These are phyloP conservation scores for Eupsittula cactorum DNA, from an alignment of 2,113 vertebrate genomes.

Conservation along the genomic window DNA sequence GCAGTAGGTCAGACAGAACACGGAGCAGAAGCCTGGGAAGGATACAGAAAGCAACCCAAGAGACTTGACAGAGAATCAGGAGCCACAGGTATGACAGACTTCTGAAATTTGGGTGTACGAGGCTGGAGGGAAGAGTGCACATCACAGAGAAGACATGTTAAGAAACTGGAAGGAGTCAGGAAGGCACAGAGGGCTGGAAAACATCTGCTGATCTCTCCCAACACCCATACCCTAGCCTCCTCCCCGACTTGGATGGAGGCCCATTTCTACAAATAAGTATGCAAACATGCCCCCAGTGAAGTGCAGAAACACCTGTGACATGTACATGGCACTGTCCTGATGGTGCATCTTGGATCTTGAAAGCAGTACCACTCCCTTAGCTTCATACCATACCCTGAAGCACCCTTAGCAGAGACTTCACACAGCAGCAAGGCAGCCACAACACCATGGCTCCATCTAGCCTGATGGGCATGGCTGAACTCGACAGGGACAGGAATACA, in stretches of 20 bases:
- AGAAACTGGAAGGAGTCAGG: not conserved
- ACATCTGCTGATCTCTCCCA: not conserved
- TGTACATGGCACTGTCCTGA: not conserved
- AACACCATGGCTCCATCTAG: fast-evolving
- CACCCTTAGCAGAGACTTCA: not conserved
- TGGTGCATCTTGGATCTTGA: not conserved
- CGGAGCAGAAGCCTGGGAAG: not conserved
- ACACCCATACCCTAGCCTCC: not conserved
- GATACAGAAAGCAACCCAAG: not conserved
- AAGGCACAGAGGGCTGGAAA: not conserved
- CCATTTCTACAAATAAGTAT: not conserved
- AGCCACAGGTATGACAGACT: not conserved
- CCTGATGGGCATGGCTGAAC: fast-evolving
- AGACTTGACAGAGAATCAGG: not conserved
- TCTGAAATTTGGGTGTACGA: not conserved
- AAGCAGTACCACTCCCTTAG: not conserved
- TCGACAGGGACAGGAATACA: not conserved
- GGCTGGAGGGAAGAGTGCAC: not conserved
- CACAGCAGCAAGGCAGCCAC: not conserved
- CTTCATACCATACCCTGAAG: not conserved
- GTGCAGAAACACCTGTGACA: not conserved
- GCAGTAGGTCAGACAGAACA: not conserved
- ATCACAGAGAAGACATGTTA: not conserved
- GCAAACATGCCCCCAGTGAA: not conserved
- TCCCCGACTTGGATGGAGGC: not conserved